Evolutionary conservation across 2,113 vertebrate genomes (phyloP).

Genomic region (Empidonax alnorum): DNA sequence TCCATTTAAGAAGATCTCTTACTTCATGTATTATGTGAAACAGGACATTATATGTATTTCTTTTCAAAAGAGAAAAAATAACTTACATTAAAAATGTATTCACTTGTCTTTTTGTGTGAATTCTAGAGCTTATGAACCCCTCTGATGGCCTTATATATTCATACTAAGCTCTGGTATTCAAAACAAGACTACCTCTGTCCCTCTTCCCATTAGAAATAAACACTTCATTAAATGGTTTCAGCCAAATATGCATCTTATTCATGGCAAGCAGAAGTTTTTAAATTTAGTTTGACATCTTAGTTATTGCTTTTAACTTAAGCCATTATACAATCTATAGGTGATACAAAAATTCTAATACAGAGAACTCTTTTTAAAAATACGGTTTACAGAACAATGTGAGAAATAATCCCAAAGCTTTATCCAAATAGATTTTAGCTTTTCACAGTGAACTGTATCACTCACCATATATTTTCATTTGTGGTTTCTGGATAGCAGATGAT

Average conservation of each 20-base stretch:
- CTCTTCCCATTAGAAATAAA: constrained; percentile 21
- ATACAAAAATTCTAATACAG: background rate
- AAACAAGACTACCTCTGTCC: background rate
- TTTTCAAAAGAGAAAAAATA: background rate
- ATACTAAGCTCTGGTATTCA: background rate
- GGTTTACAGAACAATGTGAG: background rate
- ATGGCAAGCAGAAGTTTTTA: background rate
- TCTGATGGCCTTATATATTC: background rate
- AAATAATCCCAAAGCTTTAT: background rate
- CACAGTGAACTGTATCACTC: constrained; percentile 1
- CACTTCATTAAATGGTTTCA: background rate
- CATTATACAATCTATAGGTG: background rate
- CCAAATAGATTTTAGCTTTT: constrained; percentile 19
- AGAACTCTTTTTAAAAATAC: background rate
- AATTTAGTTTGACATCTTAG: background rate
- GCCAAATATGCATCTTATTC: background rate
- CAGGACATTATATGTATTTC: background rate
- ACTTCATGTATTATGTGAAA: background rate
- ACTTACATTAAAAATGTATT: background rate
- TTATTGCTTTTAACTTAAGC: constrained; percentile 16
- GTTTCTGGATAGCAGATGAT: background rate
- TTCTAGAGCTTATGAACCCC: background rate
- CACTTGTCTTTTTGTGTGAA: background rate
- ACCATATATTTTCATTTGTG: constrained; percentile 6
- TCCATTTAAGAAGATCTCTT: background rate